Evolutionary conservation across 23 tunicate species (phyloP).

Genomic region (Pegea sp.): DNA sequence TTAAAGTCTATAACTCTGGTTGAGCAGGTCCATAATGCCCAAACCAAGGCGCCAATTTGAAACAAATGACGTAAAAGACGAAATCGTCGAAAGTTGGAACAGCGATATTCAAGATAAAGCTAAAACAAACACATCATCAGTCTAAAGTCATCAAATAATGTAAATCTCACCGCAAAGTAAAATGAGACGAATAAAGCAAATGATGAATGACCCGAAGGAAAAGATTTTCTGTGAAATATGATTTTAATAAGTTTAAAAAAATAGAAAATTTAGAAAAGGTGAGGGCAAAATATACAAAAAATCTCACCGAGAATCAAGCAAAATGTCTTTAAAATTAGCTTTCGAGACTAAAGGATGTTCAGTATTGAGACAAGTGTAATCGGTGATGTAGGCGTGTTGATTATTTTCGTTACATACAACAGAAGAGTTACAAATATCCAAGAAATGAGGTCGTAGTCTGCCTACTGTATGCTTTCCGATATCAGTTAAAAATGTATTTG

Average conservation of each 20-base stretch:
- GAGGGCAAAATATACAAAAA: background rate
- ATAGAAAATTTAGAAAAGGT: background rate
- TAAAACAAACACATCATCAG: conserved; percentile 3
- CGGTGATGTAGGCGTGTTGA: conserved; percentile 14
- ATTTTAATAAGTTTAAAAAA: background rate
- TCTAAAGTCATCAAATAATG: background rate
- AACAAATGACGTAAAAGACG: conserved; percentile 33
- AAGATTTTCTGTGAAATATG: conserved; percentile 37
- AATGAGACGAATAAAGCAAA: conserved; percentile 42
- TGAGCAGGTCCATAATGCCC: conserved; percentile 55
- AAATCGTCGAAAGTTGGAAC: conserved; percentile 9
- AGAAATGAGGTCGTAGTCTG: conserved; percentile 45
- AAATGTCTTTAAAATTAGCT: conserved; percentile 3
- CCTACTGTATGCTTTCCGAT: conserved; percentile 34
- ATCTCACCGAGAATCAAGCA: conserved; percentile 19
- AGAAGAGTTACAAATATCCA: conserved; percentile 44
- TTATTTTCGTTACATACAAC: conserved; percentile 30
- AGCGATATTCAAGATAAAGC: conserved; percentile 53
- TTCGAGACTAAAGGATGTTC: conserved; percentile 27
- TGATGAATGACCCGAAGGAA: conserved; percentile 93
- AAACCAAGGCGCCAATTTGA: conserved; percentile 29
- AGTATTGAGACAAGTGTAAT: conserved; percentile 40
- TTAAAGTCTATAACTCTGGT: conserved; percentile 46
- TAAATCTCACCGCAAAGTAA: conserved; percentile 35
- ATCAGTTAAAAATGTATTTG: conserved; percentile 58